These are phyloP conservation scores for Melangyna quadrimaculata DNA, from an alignment of 2,888 invertebrate genomes.

Conservation along the genomic window DNA sequence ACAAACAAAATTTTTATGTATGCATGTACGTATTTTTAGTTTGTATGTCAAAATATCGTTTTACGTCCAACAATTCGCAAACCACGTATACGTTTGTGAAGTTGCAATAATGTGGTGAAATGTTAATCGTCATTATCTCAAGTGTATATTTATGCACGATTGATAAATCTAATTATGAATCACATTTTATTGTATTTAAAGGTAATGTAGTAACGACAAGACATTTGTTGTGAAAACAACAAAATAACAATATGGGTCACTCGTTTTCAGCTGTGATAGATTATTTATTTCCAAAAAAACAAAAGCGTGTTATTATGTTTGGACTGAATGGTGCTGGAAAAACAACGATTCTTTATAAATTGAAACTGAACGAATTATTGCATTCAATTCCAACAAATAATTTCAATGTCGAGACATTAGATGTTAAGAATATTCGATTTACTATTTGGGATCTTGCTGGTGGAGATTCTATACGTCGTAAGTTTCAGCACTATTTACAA, in stretches of 20 bases:
- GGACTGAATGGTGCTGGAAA: constrained; percentile 78
- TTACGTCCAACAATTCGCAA: background rate
- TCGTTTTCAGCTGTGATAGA: constrained; percentile 74
- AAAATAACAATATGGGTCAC: constrained; percentile 72
- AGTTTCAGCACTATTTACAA: constrained; percentile 77
- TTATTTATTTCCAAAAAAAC: constrained; percentile 73
- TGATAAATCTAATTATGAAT: background rate
- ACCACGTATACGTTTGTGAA: background rate
- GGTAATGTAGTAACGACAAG: background rate
- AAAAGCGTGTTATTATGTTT: constrained; percentile 76
- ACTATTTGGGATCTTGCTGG: constrained; percentile 78
- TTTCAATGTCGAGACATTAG: constrained; percentile 77
- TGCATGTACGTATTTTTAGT: no score
- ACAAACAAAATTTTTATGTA: no score
- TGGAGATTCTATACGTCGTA: constrained; percentile 74
- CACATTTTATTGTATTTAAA: background rate
- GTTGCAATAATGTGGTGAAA: background rate
- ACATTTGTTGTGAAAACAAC: background rate
- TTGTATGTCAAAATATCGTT: background rate
- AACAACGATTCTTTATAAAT: constrained; percentile 77
- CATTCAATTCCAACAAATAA: constrained; percentile 76
- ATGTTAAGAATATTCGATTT: constrained; percentile 76
- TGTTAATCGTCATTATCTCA: background rate
- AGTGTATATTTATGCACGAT: background rate
- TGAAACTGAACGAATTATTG: constrained; percentile 75